Evolutionary conservation across 1,140 invertebrate species (phyloP), one percentile per base, ranked within the genome.

Genomic region (Diplogasteroides magnus): DNA sequence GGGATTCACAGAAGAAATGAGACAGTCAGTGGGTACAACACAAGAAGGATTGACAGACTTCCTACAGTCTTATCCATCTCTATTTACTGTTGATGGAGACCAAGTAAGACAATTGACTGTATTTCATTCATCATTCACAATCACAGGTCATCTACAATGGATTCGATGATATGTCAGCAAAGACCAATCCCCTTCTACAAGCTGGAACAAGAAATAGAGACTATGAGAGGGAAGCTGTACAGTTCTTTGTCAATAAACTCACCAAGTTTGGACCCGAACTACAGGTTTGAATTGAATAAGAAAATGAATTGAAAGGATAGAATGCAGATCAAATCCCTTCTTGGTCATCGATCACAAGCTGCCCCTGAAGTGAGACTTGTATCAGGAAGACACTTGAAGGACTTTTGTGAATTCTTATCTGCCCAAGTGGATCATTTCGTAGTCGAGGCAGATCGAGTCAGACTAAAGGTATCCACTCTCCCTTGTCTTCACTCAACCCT

Each of bases 311-410:
- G n/a, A n/a, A n/a, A n/a, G n/a, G n/a, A n/a, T n/a, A n/a, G n/a
- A n/a, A n/a, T 78, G 27, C 55, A 93, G 11, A 93, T 96, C 31
- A 92, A 92, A 84, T 93, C 91, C 84, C 86, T 96, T 56, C 85
- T 95, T 23, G 93, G 93, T 0, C 93, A 96, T 85, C 86, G 92
- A 69, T 93, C 91, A 57, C 92, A 94, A 85, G 93, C 94, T 14
- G 92, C 92, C 31, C 92, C 92, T 6, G 93, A 96, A 87, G 92
- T 97, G 68, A 88, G 94, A 66, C 92, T 96, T 82, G 93, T 97
- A 74, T 95, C 93, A 37, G 88, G 88, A 70, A 91, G 95, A 82
- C 91, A 94, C 80, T 90, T 93, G 74, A 91, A 90, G 83, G 93
- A 96, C 84, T 97, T 97, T 81, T 89, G 89, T 74, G 92, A 95